Evolutionary conservation across 2,888 invertebrate genomes (phyloP).

Genomic region (Lasius platythorax): DNA sequence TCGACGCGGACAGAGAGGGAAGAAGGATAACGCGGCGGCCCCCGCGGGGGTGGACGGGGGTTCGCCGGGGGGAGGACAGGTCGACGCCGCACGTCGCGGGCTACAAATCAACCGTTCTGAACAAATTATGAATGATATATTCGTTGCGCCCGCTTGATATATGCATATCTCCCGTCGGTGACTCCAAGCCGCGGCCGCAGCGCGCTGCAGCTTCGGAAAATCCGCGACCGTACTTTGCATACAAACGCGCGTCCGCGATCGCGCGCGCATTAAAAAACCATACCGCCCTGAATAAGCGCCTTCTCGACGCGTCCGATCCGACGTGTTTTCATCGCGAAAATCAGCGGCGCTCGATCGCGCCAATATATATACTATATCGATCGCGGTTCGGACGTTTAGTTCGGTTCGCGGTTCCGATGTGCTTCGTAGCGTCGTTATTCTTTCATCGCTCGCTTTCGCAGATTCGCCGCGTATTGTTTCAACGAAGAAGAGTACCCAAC

Average conservation of each 20-base stretch:
- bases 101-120: constrained; percentile 85
- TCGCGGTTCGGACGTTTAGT: constrained; percentile 16
- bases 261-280: constrained; percentile 59
- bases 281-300: constrained; percentile 36
- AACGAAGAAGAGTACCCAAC: constrained; percentile 47
- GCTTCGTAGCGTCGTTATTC: constrained; percentile 41
- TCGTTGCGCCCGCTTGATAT: constrained; percentile 84
- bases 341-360: constrained; percentile 31
- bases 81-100: constrained; percentile 84
- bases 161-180: constrained; percentile 79
- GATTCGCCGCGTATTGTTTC: constrained; percentile 53
- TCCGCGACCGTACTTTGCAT: constrained; percentile 67
- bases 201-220: constrained; percentile 68
- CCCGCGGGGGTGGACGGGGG: constrained; percentile 47
- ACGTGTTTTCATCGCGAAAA: constrained; percentile 39
- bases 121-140: constrained; percentile 86
- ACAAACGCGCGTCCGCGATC: constrained; percentile 58
- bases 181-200: constrained; percentile 71
- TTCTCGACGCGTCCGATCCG: constrained; percentile 31
- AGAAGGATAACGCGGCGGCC: constrained; percentile 60
- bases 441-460: constrained; percentile 52
- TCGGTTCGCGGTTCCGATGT: constrained; percentile 16
- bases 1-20: constrained; percentile 75
- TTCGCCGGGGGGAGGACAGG: constrained; percentile 74
- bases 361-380: not conserved